A percentile compares a stretch with the other conserved stretches of the same genome.
Conservation (phyloP, 2,797 vertebrate species). For the Emydoidea blandingii region DNA sequence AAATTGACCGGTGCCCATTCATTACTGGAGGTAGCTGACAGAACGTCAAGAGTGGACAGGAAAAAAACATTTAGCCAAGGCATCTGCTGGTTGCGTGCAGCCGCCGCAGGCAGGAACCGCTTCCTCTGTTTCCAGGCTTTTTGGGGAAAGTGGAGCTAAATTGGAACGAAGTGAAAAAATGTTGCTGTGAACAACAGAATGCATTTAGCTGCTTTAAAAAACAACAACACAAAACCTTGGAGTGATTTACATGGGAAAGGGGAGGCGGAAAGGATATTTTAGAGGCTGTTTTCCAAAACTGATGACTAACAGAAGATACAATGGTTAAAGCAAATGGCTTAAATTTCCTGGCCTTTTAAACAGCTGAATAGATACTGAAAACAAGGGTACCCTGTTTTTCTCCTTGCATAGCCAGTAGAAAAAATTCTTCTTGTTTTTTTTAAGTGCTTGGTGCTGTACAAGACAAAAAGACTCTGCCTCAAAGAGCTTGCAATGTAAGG, state of each 20-base stretch:
- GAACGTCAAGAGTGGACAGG: constrained; percentile 70
- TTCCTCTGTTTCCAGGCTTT: constrained; percentile 77
- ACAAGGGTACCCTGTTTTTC: constrained; percentile 62
- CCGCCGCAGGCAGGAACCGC: constrained; percentile 74
- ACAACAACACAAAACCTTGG: constrained; percentile 51
- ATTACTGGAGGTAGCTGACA: constrained; percentile 45
- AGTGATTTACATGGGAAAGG: constrained; percentile 82
- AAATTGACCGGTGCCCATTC: constrained; percentile 55
- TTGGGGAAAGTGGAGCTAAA: constrained; percentile 72
- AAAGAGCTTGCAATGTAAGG: background rate
- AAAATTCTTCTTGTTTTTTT: background rate
- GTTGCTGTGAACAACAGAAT: constrained; percentile 49
- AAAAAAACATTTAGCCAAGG: constrained; percentile 64
- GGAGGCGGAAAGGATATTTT: constrained; percentile 71
- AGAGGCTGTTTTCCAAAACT: constrained; percentile 79
- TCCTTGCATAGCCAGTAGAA: constrained; percentile 5
- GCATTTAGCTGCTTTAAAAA: constrained; percentile 46
- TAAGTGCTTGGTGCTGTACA: background rate
- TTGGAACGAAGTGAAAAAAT: constrained; percentile 71
- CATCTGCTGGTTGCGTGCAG: constrained; percentile 71
- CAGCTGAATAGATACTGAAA: constrained; percentile 53
- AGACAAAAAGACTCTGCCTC: background rate
- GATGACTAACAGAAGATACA: constrained; percentile 77
- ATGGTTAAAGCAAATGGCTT: constrained; percentile 69
- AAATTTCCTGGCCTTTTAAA: constrained; percentile 75